Evolutionary conservation across 2,888 invertebrate genomes (phyloP), one percentile per base, ranked within the genome.

Genomic region (Torymus auratus): DNA sequence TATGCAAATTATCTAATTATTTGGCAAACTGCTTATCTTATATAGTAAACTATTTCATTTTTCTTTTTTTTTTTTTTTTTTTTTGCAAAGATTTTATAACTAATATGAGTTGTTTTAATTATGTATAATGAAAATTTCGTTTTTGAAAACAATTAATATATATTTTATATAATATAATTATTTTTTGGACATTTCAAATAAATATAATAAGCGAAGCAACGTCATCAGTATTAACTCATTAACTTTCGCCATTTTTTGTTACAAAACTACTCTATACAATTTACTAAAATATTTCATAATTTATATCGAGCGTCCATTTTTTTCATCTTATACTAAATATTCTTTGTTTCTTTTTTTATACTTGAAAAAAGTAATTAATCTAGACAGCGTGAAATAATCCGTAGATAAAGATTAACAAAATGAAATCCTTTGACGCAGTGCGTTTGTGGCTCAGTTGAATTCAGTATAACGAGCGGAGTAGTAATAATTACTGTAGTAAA

Each of bases 391-490:
- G 20, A 75, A 71, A 83, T 86, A 86, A 84, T 85, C 86, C 83
- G 80, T 85, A 85, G 84, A 83, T 84, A 60, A 85, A 85, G 70
- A 79, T 86, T 86, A 86, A 87, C 85, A 86, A 85, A 86, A 87
- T 88, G 86, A 87, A 88, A 86, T 85, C 83, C 85, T 85, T 84
- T 86, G 87, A 88, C 86, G 85, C 84, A 85, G 83, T 85, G 86
- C 85, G 85, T 86, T 84, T 84, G 82, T 85, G 83, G 84, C 87
- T 86, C 85, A 86, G 82, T 85, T 81, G 82, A 84, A 84, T 85
- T 82, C 73, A 69, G 68, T 85, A 81, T 84, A 85, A 84, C 84
- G 84, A 85, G 84, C 83, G 81, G 82, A 84, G 83, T 81, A 83
- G 72, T 81, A 81, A 78, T 83, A 83, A 67, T 83, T 73, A 83